Base-by-base conservation (phyloP, 2,113 vertebrate species). In the Hemichromis elongatus region DNA sequence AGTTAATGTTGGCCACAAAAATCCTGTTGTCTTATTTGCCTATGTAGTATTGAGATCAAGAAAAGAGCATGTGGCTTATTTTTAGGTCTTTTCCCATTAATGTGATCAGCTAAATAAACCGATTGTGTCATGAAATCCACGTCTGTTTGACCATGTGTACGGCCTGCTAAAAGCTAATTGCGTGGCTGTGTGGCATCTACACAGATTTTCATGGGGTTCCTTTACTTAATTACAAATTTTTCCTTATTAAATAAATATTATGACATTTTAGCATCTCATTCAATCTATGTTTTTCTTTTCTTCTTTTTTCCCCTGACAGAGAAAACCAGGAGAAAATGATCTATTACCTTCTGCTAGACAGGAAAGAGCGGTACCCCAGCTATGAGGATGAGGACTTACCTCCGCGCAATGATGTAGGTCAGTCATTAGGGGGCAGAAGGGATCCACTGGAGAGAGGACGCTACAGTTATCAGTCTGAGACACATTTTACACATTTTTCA, bases 301-400 rank as follows among this genome's bases (percentile, higher is more conserved):
- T n/a, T 79, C 21, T 45, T 13, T 61, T 87, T 4, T 77, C 2
- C 4, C 82, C 2, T 59, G 35, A 66, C 88, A 98, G 98, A 86
- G 97, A 98, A 89, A 98, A 98, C 90, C 98, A 98, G 92, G 97
- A 98, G 92, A 98, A 98, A 90, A 98, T 98, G 97, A 98, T 98
- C 53, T 98, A 98, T 90, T 98, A 98, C 82, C 95, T 98, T 85
- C 96, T 98, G 80, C 90, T 98, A 88, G 98, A 98, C 93, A 97
- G 97, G 80, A 98, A 98, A 88, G 98, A 98, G 91, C 96, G 98
- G 28, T 98, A 98, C 87, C 98, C 98, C 18, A 98, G 97, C 94
- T 98, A 97, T 40, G 98, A 98, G 91, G 98, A 98, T 55, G 97
- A 98, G 89, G 97, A 98, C 86, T 93, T 98, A 87, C 98, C 97